Evolutionary conservation across 2,888 invertebrate species (phyloP).

Genomic region (Amphipoea oculea): DNA sequence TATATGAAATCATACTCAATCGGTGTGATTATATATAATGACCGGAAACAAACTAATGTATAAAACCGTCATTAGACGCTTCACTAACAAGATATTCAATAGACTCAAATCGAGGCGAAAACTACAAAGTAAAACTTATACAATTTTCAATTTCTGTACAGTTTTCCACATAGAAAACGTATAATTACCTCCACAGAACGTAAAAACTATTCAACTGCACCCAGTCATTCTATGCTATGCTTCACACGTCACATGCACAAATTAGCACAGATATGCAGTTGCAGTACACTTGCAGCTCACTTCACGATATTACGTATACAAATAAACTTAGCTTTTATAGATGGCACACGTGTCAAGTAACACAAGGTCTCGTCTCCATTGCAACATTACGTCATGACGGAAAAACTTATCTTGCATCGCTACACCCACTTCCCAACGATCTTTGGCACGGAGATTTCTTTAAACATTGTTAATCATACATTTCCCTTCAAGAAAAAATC

Average conservation of each 20-base stretch:
- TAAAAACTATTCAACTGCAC: conserved; percentile 26
- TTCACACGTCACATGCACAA: conserved; percentile 47
- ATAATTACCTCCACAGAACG: conserved; percentile 1
- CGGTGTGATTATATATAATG: conserved; percentile 6
- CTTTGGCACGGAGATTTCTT: conserved; percentile 19
- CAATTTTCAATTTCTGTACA: not conserved
- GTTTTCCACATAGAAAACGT: conserved; percentile 21
- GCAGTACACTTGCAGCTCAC: conserved; percentile 48
- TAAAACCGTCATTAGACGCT: not conserved
- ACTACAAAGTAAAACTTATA: not conserved
- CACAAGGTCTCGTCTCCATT: conserved; percentile 70
- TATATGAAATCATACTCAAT: not conserved
- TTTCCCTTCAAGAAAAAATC: not conserved
- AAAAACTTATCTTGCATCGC: conserved; percentile 65
- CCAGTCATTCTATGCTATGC: conserved; percentile 32
- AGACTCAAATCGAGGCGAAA: conserved; percentile 24
- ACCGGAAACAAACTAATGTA: conserved; percentile 8
- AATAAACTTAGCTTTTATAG: conserved; percentile 65
- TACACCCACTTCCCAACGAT: conserved; percentile 53
- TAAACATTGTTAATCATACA: not conserved
- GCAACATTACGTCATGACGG: conserved; percentile 67
- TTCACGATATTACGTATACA: conserved; percentile 64
- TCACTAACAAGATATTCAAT: conserved; percentile 1
- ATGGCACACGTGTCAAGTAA: conserved; percentile 70
- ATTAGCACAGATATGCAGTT: conserved; percentile 44